Base-by-base conservation (phyloP, 2,113 vertebrate genomes). In the Dromiciops gliroides region DNA sequence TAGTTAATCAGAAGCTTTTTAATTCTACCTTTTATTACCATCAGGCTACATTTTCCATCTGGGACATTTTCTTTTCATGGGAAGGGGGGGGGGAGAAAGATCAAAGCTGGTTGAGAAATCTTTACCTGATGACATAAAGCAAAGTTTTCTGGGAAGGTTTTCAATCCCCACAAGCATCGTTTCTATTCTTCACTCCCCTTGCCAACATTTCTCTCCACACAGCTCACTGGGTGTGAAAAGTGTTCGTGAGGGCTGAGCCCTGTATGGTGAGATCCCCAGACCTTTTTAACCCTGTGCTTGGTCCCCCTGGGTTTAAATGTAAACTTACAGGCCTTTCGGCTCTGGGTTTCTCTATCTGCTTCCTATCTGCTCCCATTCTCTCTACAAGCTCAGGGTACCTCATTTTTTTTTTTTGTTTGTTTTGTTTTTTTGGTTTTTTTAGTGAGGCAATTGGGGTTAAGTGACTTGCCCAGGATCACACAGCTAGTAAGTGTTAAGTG, bases 101-200 rank as follows among this genome's bases (percentile, higher is more conserved):
- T 44, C 44, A 92, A 95, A 60, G 92, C 51, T 97, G 95, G 91
- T 60, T 95, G 93, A 94, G 75, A 96, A 91, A 89, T 92, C 91
- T 92, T 97, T 91, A 94, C 50, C 49, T 51, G 44, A 91, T 93
- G 95, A 97, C 50, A 92, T 44, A 0, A 0, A 97, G 92, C 49
- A 95, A 48, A 37, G 90, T 51, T 90, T 97, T 96, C 94, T 91
- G 94, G 96, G 92, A 60, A 92, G 49, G 95, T 93, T 95, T 97
- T 92, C 96, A 96, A 48, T 75, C 89, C 24, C 97, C 96, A 49
- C 89, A 90, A 75, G 12, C 56, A 51, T 19, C 0, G 0, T 89
- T 97, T 75, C 91, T 88, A 67, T 95, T 92, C 24, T 44, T 93
- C 56, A 37, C 67, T 97, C n/a, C 92, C 24, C 75, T 92, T 0